A percentile compares a stretch with the other conserved stretches of the same genome.
Evolutionary conservation across 2,797 vertebrate genomes (phyloP).

Genomic region (Amniataba percoides): DNA sequence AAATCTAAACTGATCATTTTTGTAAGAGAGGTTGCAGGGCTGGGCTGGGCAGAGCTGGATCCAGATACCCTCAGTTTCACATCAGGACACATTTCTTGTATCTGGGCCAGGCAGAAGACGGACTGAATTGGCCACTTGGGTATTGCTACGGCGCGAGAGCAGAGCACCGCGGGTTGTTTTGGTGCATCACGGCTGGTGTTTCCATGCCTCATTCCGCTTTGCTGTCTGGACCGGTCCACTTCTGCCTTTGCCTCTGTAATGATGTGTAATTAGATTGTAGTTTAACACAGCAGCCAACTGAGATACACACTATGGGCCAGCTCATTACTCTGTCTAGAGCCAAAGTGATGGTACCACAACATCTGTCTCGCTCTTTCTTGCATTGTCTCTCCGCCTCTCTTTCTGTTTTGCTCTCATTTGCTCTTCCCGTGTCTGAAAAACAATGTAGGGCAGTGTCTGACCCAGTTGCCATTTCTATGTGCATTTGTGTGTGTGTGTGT

Average conservation of each 20-base stretch:
- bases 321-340: constrained; percentile 73
- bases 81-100: constrained; percentile 14
- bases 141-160: constrained; percentile 33
- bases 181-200: constrained; percentile 51
- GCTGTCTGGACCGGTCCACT: constrained; percentile 53
- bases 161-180: constrained; percentile 40
- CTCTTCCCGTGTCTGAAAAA: constrained; percentile 74
- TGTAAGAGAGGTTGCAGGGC: neutral
- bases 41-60: constrained; percentile 11
- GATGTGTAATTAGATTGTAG: constrained; percentile 77
- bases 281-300: constrained; percentile 69
- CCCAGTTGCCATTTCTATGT: constrained; percentile 79
- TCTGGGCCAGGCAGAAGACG: constrained; percentile 24
- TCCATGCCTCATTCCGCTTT: constrained; percentile 46
- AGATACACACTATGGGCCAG: constrained; percentile 63
- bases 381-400: constrained; percentile 43
- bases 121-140: constrained; percentile 41
- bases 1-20: no score
- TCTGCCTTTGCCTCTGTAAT: constrained; percentile 69
- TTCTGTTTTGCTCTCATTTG: constrained; percentile 63
- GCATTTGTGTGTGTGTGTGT: constrained; percentile 47
- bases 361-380: constrained; percentile 68
- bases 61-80: constrained; percentile 12
- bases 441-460: constrained; percentile 83
- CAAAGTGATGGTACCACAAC: constrained; percentile 63